A percentile compares a stretch with the other conserved stretches of the same genome.
Evolutionary conservation across 2,888 invertebrate genomes (phyloP).

Genomic region (Drosophila cyrtoloma): DNA sequence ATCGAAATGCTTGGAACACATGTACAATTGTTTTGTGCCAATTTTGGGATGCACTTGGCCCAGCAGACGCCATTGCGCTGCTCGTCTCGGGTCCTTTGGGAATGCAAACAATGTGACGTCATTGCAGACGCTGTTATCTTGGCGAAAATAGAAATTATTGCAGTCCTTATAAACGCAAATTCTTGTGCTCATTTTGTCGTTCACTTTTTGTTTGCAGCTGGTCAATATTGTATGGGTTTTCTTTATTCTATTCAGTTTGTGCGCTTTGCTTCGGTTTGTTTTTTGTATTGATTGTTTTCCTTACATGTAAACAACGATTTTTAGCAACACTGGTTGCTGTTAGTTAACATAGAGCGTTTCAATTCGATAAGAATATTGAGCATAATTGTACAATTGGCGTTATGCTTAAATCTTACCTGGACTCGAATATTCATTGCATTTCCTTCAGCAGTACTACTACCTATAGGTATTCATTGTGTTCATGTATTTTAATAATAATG

Average conservation of each 20-base stretch:
- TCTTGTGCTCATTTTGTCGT: slow-evolving; percentile 44
- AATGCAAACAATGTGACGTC: slow-evolving; percentile 75
- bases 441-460: neutral
- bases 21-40: slow-evolving; percentile 49
- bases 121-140: slow-evolving; percentile 24
- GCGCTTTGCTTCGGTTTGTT: neutral
- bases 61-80: slow-evolving; percentile 68
- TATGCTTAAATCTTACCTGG: neutral
- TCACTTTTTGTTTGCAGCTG: slow-evolving; percentile 5
- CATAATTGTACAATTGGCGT: neutral
- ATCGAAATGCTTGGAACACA: slow-evolving; percentile 83
- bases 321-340: slow-evolving; percentile 1
- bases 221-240: neutral
- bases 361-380: neutral
- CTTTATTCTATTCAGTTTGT: neutral
- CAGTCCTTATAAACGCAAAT: slow-evolving; percentile 77
- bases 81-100: slow-evolving; percentile 76
- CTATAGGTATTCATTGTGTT: neutral
- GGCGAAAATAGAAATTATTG: slow-evolving; percentile 43
- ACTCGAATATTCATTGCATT: neutral
- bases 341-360: neutral
- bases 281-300: neutral
- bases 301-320: neutral
- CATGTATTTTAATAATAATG: neutral
- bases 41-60: slow-evolving; percentile 66